phyloP scores from a whole-genome alignment of 2,888 invertebrate species.

The Phaonia tiefii region DNA sequence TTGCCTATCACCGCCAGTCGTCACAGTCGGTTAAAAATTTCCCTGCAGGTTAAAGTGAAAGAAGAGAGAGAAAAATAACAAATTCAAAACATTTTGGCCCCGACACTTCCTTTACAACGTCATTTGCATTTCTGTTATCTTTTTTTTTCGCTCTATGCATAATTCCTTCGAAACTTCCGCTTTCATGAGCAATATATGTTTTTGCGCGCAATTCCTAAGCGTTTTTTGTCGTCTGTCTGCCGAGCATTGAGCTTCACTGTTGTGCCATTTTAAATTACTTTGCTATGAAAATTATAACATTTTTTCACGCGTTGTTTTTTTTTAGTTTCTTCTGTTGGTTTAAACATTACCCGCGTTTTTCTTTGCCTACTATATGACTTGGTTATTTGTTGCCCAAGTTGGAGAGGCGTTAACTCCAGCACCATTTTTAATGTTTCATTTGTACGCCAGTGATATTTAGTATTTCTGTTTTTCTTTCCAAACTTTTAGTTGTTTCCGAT shows the following conservation, averaged over 20 bases:
- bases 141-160: slow-evolving; percentile 2
- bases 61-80: background rate
- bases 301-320: slow-evolving; percentile 50
- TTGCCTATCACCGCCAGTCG: background rate
- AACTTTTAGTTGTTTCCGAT: slow-evolving; percentile 28
- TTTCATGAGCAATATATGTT: slow-evolving; percentile 12
- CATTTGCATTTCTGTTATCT: slow-evolving; percentile 18
- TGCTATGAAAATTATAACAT: slow-evolving; percentile 30
- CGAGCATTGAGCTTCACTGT: too few species aligned
- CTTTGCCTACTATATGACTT: background rate
- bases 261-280: slow-evolving; percentile 24
- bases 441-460: slow-evolving; percentile 20
- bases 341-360: background rate
- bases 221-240: too few species aligned
- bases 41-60: background rate
- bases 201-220: background rate
- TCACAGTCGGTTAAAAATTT: background rate
- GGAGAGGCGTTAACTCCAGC: slow-evolving; percentile 47
- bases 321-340: too few species aligned
- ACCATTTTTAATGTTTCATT: slow-evolving; percentile 28
- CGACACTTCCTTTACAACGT: slow-evolving; percentile 37
- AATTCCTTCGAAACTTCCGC: slow-evolving; percentile 43
- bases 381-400: background rate
- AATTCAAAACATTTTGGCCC: background rate
- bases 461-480: slow-evolving; percentile 26